These are phyloP conservation scores for Heteromyza rotundicornis DNA, from an alignment of 2,888 invertebrate species.

Conservation along the genomic window DNA sequence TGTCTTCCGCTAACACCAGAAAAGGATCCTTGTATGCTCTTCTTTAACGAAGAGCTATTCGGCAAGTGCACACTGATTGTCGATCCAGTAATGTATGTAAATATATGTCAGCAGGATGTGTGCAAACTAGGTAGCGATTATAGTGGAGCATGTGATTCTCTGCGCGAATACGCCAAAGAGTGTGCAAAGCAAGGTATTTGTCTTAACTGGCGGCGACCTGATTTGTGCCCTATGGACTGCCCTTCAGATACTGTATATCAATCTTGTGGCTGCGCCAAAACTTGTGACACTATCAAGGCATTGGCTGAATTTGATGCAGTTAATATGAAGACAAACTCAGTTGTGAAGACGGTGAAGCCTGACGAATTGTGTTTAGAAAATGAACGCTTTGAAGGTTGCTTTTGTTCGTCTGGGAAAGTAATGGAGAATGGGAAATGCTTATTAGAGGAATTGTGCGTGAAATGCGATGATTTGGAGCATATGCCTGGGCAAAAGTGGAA, in stretches of 20 bases:
- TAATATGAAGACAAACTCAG: constrained; percentile 46
- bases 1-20: constrained; percentile 68
- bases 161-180: constrained; percentile 76
- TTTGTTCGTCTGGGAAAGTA: constrained; percentile 79
- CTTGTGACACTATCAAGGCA: constrained; percentile 53
- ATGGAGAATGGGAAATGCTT: constrained; percentile 77
- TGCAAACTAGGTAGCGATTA: constrained; percentile 67
- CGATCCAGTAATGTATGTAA: constrained; percentile 72
- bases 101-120: constrained; percentile 73
- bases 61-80: constrained; percentile 77
- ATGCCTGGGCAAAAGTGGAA: constrained; percentile 71
- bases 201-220: constrained; percentile 71
- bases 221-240: constrained; percentile 72
- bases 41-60: constrained; percentile 67
- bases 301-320: constrained; percentile 51
- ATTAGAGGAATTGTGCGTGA: constrained; percentile 69
- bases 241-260: constrained; percentile 56
- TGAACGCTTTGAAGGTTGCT: constrained; percentile 77
- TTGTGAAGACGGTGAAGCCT: constrained; percentile 44
- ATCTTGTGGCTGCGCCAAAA: constrained; percentile 59
- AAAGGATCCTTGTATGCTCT: constrained; percentile 71
- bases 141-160: constrained; percentile 68
- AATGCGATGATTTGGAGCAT: constrained; percentile 77
- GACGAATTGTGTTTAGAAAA: constrained; percentile 63
- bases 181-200: constrained; percentile 77